These are phyloP conservation scores for Macrosoma leucophasiata DNA, from an alignment of 2,888 invertebrate genomes.

Conservation along the genomic window DNA sequence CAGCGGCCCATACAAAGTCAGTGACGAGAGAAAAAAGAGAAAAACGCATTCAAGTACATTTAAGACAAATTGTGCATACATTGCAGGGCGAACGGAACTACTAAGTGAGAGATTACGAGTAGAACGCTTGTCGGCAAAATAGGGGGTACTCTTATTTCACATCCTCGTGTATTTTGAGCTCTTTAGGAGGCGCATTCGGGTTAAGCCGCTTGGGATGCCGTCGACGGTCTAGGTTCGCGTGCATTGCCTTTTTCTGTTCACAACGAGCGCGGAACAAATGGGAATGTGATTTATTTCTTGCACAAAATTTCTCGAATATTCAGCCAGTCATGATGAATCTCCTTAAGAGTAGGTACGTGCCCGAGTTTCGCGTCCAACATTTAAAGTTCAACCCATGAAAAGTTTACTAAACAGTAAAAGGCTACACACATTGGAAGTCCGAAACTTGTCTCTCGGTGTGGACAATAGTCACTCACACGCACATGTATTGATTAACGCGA, in stretches of 20 bases:
- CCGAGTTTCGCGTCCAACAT: slow-evolving; percentile 7
- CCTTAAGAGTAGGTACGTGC: slow-evolving; percentile 6
- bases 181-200: slow-evolving; percentile 62
- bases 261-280: slow-evolving; percentile 35
- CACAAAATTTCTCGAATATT: slow-evolving; percentile 31
- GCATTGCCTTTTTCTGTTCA: slow-evolving; percentile 64
- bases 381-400: no score
- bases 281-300: slow-evolving; percentile 40
- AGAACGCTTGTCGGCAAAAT: slow-evolving; percentile 70
- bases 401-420: slow-evolving; percentile 48
- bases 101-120: slow-evolving; percentile 76
- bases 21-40: slow-evolving; percentile 78
- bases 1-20: slow-evolving; percentile 83
- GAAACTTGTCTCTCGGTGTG: slow-evolving; percentile 43
- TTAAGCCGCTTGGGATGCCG: slow-evolving; percentile 61
- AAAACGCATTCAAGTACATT: slow-evolving; percentile 77
- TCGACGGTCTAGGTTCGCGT: slow-evolving; percentile 49
- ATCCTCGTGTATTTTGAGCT: slow-evolving; percentile 68
- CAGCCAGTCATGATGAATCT: no score
- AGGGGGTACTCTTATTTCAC: slow-evolving; percentile 62
- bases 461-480: slow-evolving; percentile 78
- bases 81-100: slow-evolving; percentile 77
- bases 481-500: slow-evolving; percentile 80
- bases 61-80: slow-evolving; percentile 76
- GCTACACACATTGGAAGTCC: slow-evolving; percentile 36